phyloP scores from a whole-genome alignment of 1,140 invertebrate species.

The Ips typographus region DNA sequence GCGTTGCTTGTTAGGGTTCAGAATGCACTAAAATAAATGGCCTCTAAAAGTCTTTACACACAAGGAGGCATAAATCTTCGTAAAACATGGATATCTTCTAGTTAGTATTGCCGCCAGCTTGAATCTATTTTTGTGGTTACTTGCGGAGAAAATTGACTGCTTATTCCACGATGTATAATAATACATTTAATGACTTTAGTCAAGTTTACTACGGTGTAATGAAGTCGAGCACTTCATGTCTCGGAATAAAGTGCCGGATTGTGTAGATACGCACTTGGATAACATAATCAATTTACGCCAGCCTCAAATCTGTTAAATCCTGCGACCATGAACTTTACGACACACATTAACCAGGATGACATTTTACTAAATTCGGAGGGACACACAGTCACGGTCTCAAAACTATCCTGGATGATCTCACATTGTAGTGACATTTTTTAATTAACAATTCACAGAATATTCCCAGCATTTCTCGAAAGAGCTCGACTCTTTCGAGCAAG shows the following conservation, averaged over 20 bases:
- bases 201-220: too few relatives aligned
- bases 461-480: too few relatives aligned
- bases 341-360: slow-evolving; percentile 12
- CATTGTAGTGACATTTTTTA: not conserved
- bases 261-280: not conserved
- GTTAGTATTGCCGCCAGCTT: slow-evolving; percentile 2
- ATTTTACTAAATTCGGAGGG: slow-evolving; percentile 17
- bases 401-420: not conserved
- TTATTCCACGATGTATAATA: slow-evolving; percentile 1
- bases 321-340: slow-evolving; percentile 12
- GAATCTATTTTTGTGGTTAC: slow-evolving; percentile 17
- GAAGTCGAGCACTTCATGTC: too few relatives aligned
- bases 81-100: slow-evolving; percentile 14
- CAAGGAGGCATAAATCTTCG: slow-evolving; percentile 21
- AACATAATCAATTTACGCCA: slow-evolving; percentile 8
- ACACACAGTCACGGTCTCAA: not conserved
- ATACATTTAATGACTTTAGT: not conserved
- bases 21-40: slow-evolving; percentile 24
- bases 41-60: slow-evolving; percentile 26
- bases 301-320: slow-evolving; percentile 1
- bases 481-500: too few relatives aligned
- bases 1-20: slow-evolving; percentile 23
- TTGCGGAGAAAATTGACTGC: not conserved
- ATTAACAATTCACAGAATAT: too few relatives aligned
- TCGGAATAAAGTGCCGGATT: too few relatives aligned